Evolutionary conservation across 2,113 vertebrate species (phyloP), one percentile per base, ranked within the genome.

Genomic region (Anser brachyrhynchus): DNA sequence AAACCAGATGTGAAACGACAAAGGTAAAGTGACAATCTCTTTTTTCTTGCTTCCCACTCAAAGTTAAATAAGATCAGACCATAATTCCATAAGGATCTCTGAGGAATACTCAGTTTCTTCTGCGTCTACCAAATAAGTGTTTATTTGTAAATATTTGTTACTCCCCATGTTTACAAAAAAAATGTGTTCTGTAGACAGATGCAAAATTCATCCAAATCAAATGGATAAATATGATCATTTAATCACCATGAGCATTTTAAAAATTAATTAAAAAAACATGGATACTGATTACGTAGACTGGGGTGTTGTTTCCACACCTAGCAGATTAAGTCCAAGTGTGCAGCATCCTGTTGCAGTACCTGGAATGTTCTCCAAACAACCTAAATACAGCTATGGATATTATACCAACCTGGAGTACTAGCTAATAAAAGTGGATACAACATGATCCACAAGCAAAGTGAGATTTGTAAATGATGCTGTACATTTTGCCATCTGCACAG

Each of bases 1-100:
- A 96, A 96, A 10, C 98, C 98, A 44, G 98, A 98, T 46, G 84
- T 95, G 61, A 99, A 99, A 92, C 97, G 99, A 54, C 99, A 99
- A 90, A 99, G 99, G 99, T 99, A 91, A 96, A 95, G 28, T 55
- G 31, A 2, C 87, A 18, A 11, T 71, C 26, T 70, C 11, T 67
- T 96, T 52, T 64, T 71, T 17, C 62, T 83, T 90, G 28, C 26
- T 66, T 5, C 15, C 35, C 13, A 70, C 3, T 77, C 31, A 64
- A 71, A 74, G 25, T 71, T 84, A 75, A 89, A 15, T 17, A 61
- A 91, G 28, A 65, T 78, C 19, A 78, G 13, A 35, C 35, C 1
- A 0, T 76, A 20, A 91, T 87, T 87, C 72, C 13, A 5, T 65
- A 79, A 69, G 21, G 8, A 70, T 14, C 3, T 76, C 8, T 69